Evolutionary conservation across 1,140 invertebrate genomes (phyloP).

Genomic region (Caenorhabditis briggsae): DNA sequence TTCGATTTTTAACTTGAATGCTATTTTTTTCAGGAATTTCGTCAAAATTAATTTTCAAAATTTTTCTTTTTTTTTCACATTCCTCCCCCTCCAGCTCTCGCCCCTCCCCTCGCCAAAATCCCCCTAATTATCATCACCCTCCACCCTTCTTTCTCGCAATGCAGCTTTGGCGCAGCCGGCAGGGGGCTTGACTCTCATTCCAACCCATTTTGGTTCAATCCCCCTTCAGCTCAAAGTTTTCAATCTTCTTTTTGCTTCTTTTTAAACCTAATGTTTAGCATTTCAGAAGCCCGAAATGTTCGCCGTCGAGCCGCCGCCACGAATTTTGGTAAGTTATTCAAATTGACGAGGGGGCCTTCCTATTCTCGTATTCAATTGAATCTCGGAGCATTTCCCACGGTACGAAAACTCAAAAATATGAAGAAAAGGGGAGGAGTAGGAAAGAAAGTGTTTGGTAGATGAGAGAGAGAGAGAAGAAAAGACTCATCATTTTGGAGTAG

Average conservation of each 20-base stretch:
- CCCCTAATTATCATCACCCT: too few species aligned
- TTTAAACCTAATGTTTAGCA: neutral
- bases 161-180: too few species aligned
- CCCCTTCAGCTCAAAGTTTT: neutral
- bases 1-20: too few species aligned
- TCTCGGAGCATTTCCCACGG: conserved; percentile 21
- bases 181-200: too few species aligned
- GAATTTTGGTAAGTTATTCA: conserved; percentile 40
- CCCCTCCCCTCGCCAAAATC: too few species aligned
- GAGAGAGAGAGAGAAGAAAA: conserved; percentile 2
- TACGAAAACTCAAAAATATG: conserved; percentile 1
- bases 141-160: too few species aligned
- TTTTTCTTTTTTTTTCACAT: too few species aligned
- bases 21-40: too few species aligned
- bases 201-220: too few species aligned
- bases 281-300: neutral
- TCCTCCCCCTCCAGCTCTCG: too few species aligned
- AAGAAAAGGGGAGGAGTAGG: neutral
- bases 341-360: neutral
- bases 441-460: neutral
- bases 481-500: conserved; percentile 13
- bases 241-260: neutral
- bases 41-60: too few species aligned
- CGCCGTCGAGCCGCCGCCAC: conserved; percentile 31
- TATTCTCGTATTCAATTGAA: conserved; percentile 18